A percentile compares a stretch with the other conserved stretches of the same genome.
Conservation (phyloP, 2,113 vertebrate species). For the Corythornis cristatus region DNA sequence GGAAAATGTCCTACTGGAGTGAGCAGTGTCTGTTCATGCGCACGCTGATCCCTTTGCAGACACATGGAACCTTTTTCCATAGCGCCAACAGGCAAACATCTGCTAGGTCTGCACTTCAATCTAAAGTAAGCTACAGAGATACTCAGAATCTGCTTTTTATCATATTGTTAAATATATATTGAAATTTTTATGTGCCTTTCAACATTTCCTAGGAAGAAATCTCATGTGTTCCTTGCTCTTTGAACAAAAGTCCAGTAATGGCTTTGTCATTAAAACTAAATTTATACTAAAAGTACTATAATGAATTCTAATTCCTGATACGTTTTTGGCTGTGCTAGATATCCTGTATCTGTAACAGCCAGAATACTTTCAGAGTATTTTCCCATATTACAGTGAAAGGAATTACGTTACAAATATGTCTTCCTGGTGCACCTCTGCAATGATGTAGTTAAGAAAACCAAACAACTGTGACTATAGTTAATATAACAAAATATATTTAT, state of each 20-base stretch:
- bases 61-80: neutral
- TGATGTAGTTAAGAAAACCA: neutral
- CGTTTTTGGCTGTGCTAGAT: neutral
- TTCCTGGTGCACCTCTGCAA: neutral
- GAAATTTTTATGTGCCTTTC: conserved; percentile 55
- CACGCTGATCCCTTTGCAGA: neutral
- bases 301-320: neutral
- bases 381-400: neutral
- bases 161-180: neutral
- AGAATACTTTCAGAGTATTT: neutral
- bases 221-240: neutral
- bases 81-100: conserved; percentile 10
- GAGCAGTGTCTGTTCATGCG: conserved; percentile 2
- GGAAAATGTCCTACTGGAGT: neutral
- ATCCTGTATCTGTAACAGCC: neutral
- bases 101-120: neutral
- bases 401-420: neutral
- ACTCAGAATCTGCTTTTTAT: neutral
- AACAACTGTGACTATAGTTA: neutral
- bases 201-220: neutral
- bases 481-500: neutral
- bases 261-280: neutral
- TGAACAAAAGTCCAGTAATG: neutral
- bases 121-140: neutral
- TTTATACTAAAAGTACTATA: neutral